phyloP scores from a whole-genome alignment of 2,888 invertebrate species.

The Nycteola revayana region DNA sequence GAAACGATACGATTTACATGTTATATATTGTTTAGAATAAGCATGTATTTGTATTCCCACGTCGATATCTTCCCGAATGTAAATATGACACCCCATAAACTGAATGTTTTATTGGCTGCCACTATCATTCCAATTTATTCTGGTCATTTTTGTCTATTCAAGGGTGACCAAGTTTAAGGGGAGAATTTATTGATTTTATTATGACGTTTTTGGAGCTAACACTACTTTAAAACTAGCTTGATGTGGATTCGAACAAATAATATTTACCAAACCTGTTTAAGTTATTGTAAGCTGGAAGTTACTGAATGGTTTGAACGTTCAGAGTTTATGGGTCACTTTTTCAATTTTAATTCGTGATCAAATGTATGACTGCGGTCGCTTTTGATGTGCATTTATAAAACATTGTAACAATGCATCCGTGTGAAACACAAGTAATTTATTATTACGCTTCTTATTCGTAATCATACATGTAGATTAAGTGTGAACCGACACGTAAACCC shows the following conservation, averaged over 20 bases:
- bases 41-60: conserved; percentile 66
- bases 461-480: conserved; percentile 33
- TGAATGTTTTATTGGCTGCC: conserved; percentile 79
- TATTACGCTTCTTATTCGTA: conserved; percentile 23
- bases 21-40: conserved; percentile 50
- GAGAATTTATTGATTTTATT: conserved; percentile 69
- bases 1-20: background rate
- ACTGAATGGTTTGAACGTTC: conserved; percentile 15
- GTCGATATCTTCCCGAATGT: conserved; percentile 73
- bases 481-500: conserved; percentile 43
- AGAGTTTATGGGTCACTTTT: conserved; percentile 18
- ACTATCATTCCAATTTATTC: conserved; percentile 80
- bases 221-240: conserved; percentile 46
- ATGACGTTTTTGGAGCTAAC: conserved; percentile 60
- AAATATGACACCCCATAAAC: conserved; percentile 82
- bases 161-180: conserved; percentile 78
- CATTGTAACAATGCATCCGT: conserved; percentile 22
- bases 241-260: conserved; percentile 28
- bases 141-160: conserved; percentile 78
- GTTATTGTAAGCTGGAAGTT: conserved; percentile 19
- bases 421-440: conserved; percentile 26
- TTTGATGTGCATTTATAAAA: conserved; percentile 15
- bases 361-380: conserved; percentile 1
- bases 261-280: conserved; percentile 26
- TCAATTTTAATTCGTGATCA: conserved; percentile 23